phyloP scores from a whole-genome alignment of 2,888 invertebrate genomes.

The Pristionchus maxplancki region DNA sequence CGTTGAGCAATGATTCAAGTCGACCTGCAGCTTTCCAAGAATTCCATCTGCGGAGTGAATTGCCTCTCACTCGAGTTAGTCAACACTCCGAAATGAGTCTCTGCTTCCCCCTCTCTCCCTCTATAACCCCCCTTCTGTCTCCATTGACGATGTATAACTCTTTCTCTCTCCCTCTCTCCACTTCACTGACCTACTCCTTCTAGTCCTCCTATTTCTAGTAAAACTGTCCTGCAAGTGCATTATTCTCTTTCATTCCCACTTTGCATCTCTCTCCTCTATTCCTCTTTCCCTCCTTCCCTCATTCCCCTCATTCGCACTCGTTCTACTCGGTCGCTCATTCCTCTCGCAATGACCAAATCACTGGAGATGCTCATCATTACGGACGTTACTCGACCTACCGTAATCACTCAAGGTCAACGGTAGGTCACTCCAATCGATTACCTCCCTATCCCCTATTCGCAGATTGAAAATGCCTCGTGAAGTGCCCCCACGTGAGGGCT shows the following conservation, averaged over 20 bases:
- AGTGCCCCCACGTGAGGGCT: conserved; percentile 58
- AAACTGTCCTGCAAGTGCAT: background rate
- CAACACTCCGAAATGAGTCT: background rate
- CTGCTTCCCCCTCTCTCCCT: background rate
- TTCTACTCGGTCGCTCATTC: background rate
- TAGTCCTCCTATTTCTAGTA: background rate
- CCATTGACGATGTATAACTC: conserved; percentile 37
- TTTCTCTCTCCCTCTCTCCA: background rate
- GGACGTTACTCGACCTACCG: conserved; percentile 12
- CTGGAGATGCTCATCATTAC: conserved; percentile 8
- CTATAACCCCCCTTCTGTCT: background rate
- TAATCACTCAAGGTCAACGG: conserved; percentile 36
- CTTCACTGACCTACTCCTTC: background rate
- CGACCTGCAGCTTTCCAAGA: too few relatives aligned
- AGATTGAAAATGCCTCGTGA: conserved; percentile 35
- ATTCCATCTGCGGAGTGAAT: background rate
- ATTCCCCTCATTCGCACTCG: background rate
- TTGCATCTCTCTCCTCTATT: background rate
- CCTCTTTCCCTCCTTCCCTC: background rate
- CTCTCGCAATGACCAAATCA: conserved; percentile 22
- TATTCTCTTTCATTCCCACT: background rate
- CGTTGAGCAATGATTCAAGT: too few relatives aligned
- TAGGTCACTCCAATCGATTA: background rate
- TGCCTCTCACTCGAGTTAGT: background rate
- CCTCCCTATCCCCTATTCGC: background rate